Conservation (phyloP, 2,113 vertebrate genomes). For the Bagarius yarrelli region DNA sequence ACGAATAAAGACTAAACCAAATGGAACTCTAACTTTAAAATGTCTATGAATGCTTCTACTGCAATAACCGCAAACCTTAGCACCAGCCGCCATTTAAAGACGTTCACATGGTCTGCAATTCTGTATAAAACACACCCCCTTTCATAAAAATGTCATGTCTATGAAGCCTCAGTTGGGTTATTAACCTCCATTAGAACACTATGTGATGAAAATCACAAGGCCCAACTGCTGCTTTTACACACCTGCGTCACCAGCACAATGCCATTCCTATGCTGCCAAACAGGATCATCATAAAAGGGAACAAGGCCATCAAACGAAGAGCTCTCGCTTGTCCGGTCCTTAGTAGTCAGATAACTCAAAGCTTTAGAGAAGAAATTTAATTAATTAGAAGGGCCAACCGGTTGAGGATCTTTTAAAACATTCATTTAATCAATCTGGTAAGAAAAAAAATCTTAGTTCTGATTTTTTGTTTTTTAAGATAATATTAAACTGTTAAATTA, state of each 20-base stretch:
- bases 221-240: slow-evolving; percentile 23
- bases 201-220: slow-evolving; percentile 76
- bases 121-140: not conserved
- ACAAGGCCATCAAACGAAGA: slow-evolving; percentile 23
- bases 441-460: slow-evolving; percentile 10
- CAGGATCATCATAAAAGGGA: slow-evolving; percentile 10
- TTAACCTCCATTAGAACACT: slow-evolving; percentile 77
- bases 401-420: slow-evolving; percentile 1
- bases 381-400: slow-evolving; percentile 1
- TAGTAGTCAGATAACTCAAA: not conserved
- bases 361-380: not conserved
- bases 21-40: not conserved
- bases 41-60: not conserved
- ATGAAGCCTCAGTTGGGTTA: slow-evolving; percentile 46
- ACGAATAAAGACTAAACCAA: no score
- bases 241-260: slow-evolving; percentile 46
- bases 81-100: not conserved
- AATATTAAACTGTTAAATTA: not conserved
- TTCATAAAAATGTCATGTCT: slow-evolving; percentile 22
- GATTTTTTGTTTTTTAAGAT: not conserved
- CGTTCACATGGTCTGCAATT: not conserved
- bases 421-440: not conserved
- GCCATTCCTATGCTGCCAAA: slow-evolving; percentile 7
- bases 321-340: not conserved
- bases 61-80: not conserved